Evolutionary conservation across 1,140 invertebrate species (phyloP).

Genomic region (Hycleus cichorii): DNA sequence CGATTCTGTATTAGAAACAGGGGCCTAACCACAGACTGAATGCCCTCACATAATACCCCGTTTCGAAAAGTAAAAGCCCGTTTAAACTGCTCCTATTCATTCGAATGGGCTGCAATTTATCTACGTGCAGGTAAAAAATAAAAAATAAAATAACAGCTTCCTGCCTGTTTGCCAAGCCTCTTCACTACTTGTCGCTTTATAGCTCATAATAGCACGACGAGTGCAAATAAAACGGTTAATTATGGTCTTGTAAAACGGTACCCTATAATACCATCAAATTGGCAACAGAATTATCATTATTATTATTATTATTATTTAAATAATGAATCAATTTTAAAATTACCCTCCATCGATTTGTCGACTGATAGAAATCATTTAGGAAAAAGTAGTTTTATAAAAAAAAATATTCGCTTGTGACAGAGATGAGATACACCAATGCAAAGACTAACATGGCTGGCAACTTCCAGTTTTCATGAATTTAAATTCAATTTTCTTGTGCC

Average conservation of each 20-base stretch:
- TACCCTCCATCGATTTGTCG: too few relatives aligned
- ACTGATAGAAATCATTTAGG: too few relatives aligned
- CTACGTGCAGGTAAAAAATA: constrained; percentile 18
- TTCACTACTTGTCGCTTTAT: constrained; percentile 6
- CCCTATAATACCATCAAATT: background rate
- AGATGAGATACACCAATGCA: constrained; percentile 2
- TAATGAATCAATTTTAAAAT: too few relatives aligned
- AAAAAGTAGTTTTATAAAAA: too few relatives aligned
- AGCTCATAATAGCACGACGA: background rate
- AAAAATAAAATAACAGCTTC: background rate
- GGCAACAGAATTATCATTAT: too few relatives aligned
- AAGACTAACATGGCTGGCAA: constrained; percentile 26
- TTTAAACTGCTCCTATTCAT: constrained; percentile 22
- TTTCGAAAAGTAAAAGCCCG: constrained; percentile 10
- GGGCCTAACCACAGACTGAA: constrained; percentile 14
- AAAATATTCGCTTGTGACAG: background rate
- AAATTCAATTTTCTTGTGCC: constrained; percentile 39
- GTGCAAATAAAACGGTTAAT: constrained; percentile 11
- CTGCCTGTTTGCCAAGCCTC: constrained; percentile 15
- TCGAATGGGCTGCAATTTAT: constrained; percentile 15
- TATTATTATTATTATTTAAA: too few relatives aligned
- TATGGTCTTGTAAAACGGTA: constrained; percentile 1
- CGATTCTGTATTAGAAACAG: constrained; percentile 22
- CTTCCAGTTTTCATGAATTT: constrained; percentile 41
- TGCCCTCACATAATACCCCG: too few relatives aligned